These are phyloP conservation scores for Blera fallax DNA, from an alignment of 2,888 invertebrate species.

Conservation along the genomic window DNA sequence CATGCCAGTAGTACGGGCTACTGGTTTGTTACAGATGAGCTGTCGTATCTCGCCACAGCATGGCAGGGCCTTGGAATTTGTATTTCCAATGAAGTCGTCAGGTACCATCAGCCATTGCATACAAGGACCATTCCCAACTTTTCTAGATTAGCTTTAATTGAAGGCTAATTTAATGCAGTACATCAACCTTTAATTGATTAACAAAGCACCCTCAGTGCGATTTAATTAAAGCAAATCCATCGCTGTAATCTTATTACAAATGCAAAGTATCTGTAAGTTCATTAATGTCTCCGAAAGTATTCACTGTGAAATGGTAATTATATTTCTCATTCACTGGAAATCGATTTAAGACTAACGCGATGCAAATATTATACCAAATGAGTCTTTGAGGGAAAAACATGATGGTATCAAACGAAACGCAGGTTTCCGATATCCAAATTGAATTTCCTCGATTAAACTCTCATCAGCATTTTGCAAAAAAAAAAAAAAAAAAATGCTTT, in stretches of 20 bases:
- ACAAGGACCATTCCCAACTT: no score
- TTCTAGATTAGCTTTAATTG: no score
- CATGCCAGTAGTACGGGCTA: no score
- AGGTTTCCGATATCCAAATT: background rate
- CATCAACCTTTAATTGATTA: background rate
- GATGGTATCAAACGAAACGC: background rate
- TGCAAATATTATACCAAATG: background rate
- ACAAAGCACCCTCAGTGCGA: background rate
- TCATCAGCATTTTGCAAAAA: slow-evolving; percentile 5
- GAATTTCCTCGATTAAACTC: slow-evolving; percentile 8
- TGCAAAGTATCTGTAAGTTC: background rate
- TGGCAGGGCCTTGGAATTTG: no score
- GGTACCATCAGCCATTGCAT: no score
- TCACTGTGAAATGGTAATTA: background rate
- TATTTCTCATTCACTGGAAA: background rate
- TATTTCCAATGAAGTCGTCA: no score
- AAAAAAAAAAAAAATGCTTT: no score
- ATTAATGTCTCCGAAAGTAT: background rate
- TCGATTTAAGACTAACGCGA: background rate
- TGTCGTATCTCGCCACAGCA: no score
- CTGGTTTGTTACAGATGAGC: no score
- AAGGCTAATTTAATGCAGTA: background rate
- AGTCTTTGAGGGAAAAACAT: background rate
- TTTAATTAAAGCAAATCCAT: background rate
- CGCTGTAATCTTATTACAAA: background rate